Evolutionary conservation across 1,140 invertebrate genomes (phyloP).

Genomic region (Drosophila bocqueti): DNA sequence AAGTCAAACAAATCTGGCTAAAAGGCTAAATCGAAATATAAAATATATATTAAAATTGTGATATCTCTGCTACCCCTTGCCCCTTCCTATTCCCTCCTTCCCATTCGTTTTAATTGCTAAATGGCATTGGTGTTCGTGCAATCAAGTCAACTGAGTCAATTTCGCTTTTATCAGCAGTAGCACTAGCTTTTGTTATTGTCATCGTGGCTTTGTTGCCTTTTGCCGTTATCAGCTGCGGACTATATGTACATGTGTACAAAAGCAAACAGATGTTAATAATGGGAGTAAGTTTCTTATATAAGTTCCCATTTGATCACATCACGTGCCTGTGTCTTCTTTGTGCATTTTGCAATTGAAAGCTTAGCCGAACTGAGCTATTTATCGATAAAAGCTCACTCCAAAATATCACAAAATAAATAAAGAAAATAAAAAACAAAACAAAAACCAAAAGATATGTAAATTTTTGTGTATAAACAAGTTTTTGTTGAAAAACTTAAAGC

Average conservation of each 20-base stretch:
- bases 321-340: constrained; percentile 16
- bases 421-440: neutral
- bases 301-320: constrained; percentile 26
- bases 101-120: neutral
- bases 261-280: constrained; percentile 45
- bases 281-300: constrained; percentile 36
- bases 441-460: constrained; percentile 12
- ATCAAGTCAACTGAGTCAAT: constrained; percentile 47
- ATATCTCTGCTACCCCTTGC: constrained; percentile 1
- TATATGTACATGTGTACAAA: neutral
- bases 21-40: constrained; percentile 6
- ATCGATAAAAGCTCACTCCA: constrained; percentile 7
- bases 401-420: neutral
- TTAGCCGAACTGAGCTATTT: neutral
- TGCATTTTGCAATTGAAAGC: constrained; percentile 4
- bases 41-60: constrained; percentile 25
- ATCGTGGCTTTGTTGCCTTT: constrained; percentile 24
- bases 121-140: constrained; percentile 1
- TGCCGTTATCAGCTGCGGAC: constrained; percentile 24
- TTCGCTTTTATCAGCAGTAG: constrained; percentile 34
- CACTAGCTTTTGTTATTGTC: constrained; percentile 26
- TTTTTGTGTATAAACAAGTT: constrained; percentile 21
- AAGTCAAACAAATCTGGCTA: constrained; percentile 35
- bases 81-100: neutral
- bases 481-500: constrained; percentile 5